Base-by-base conservation (phyloP, 1,140 invertebrate species). In the Harpegnathos saltator region DNA sequence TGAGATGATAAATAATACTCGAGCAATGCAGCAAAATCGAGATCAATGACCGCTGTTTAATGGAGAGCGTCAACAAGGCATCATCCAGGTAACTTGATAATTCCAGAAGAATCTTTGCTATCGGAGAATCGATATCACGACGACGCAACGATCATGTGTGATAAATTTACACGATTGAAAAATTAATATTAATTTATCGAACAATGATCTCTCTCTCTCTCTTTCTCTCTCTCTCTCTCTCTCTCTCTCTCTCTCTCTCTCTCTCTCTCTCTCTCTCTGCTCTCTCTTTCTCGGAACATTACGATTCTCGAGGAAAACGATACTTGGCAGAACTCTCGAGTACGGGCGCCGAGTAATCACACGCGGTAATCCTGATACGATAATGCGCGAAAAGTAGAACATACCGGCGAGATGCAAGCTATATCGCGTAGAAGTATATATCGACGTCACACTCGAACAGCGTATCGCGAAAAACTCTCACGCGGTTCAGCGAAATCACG, bases 61-160 rank as follows among this genome's bases (percentile, higher is more conserved):
- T 48, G 52, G 1, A 59, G 9, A 62, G n/a, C 52, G 56, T 5
- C 29, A 33, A n/a, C n/a, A n/a, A n/a, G n/a, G n/a, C 1, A 59
- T 86, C 63, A 54, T 81, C 71, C 26, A 71, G 29, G 73, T 50
- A 38, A 73, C 54, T 59, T 9, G 29, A 84, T 88, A 86, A 80
- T 74, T 61, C 33, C 7, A 38, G 54, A 58, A 50, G 58, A 61
- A 59, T 54, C n/a, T 78, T 44, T 22, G 5, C 75, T 87, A 54
- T 86, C 61, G 26, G 12, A n/a, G n/a, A 33, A 77, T 52, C n/a
- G 26, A 65, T 75, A 61, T 74, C 33, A 14, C 62, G 7, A 50
- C 15, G 17, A 3, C 33, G n/a, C 62, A 3, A 50, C 15, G 17
- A 3, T 72, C 29, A 29, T 38, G 19, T 73, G 1, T 7, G 19